These are phyloP conservation scores for Galago senegalensis DNA, from an alignment of 2,797 vertebrate species.

Conservation along the genomic window DNA sequence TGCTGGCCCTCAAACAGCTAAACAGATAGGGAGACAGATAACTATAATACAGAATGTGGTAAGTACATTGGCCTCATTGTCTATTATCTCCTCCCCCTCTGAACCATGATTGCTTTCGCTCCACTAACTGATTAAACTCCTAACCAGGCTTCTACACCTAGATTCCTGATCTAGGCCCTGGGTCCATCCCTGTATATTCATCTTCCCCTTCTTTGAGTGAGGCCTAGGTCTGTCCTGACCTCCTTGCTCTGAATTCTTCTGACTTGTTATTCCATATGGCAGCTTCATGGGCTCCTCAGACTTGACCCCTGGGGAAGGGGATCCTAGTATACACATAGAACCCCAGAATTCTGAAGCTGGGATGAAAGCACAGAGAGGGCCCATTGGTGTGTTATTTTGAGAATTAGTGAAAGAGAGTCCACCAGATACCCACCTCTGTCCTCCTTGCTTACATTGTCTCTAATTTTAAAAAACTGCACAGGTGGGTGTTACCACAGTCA, in stretches of 20 bases:
- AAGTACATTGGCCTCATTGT: constrained; percentile 1
- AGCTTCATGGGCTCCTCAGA: background rate
- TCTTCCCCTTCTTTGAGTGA: background rate
- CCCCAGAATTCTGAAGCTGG: constrained; percentile 6
- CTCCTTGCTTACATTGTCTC: background rate
- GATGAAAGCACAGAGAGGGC: background rate
- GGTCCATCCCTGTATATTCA: background rate
- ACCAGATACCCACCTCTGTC: background rate
- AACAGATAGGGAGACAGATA: background rate
- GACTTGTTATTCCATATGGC: background rate
- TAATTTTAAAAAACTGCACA: background rate
- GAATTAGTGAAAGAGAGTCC: background rate
- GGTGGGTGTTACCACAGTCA: background rate
- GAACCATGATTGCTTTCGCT: background rate
- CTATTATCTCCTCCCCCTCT: background rate
- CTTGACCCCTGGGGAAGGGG: background rate
- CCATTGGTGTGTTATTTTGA: background rate
- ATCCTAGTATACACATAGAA: background rate
- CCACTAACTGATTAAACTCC: constrained; percentile 14
- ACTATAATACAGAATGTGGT: background rate
- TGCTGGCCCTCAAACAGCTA: background rate
- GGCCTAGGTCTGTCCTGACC: background rate
- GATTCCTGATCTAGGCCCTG: fast-evolving
- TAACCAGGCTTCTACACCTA: background rate
- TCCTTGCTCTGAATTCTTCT: constrained; percentile 40